Conservation (phyloP, 2,113 vertebrate species). For the Anolis sagrei region DNA sequence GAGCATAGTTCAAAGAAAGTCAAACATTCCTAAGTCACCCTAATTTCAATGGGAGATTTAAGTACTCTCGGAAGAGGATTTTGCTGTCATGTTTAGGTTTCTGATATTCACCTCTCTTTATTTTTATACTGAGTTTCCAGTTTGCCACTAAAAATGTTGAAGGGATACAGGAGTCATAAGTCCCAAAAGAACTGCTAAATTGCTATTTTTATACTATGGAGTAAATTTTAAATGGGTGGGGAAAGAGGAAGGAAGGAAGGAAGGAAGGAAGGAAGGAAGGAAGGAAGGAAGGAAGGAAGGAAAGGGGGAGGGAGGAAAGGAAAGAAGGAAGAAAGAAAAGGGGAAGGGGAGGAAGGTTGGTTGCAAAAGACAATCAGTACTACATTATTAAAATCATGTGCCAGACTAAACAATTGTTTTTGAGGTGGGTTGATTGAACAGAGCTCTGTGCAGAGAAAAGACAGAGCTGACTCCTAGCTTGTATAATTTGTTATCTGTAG, state of each 20-base stretch:
- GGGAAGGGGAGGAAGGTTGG: background rate
- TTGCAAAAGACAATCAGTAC: background rate
- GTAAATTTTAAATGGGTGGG: background rate
- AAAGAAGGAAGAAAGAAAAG: background rate
- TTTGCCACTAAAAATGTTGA: slow-evolving; percentile 30
- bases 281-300: background rate
- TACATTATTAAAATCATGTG: slow-evolving; percentile 24
- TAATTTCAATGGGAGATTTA: background rate
- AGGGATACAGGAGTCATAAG: slow-evolving; percentile 33
- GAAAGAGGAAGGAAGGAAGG: background rate
- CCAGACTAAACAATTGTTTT: background rate
- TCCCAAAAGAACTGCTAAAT: slow-evolving; percentile 27
- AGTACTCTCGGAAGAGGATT: background rate
- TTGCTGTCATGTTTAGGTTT: background rate
- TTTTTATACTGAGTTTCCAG: background rate
- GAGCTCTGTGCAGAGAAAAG: background rate
- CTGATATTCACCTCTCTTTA: background rate
- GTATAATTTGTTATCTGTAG: fast-evolving
- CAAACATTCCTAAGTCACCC: background rate
- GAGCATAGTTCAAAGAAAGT: background rate
- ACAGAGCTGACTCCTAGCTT: background rate
- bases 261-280: background rate
- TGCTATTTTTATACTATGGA: slow-evolving; percentile 31
- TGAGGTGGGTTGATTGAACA: slow-evolving; percentile 29
- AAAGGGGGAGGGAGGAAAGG: too few species aligned